Evolutionary conservation across 2,797 vertebrate genomes (phyloP), one percentile per base, ranked within the genome.

Genomic region (Rhynchotus rufescens): DNA sequence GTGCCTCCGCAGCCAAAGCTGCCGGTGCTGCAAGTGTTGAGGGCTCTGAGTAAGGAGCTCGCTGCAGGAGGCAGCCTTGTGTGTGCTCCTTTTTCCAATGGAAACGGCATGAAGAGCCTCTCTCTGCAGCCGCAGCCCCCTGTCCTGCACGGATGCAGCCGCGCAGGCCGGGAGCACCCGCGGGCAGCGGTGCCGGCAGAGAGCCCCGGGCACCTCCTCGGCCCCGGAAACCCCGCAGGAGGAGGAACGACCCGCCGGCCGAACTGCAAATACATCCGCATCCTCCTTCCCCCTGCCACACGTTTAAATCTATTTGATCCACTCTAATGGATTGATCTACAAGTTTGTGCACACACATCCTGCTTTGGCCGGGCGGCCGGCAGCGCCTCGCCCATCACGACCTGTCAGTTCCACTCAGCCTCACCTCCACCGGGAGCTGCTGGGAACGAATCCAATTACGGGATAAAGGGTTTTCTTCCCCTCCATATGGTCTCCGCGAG

Each of bases 401-500:
- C 93, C 90, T 86, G 90, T 96, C 92, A 92, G 93, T 93, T 95
- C 93, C 69, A 30, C 84, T 95, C 84, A 86, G 89, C 88, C 83
- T 96, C 94, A 91, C 88, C 64, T 79, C 84, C 10, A 9, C 73
- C 1, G 1, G 82, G 79, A 68, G 79, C 85, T 47, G 5, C 26
- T 26, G 36, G 61, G 71, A 80, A 86, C 2, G 49, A 87, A 97
- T 94, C 94, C 95, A 93, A 95, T 94, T 93, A 95, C 80, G 60
- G 88, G 94, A 95, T 94, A 90, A 95, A 93, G 92, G 73, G 87
- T 94, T 96, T 96, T 93, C 90, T 96, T 96, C 94, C 93, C 88
- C 92, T 97, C 96, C 96, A 97, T 97, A 95, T 96, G 96, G 93
- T 95, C 94, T 92, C 89, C 80, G 75, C 68, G 94, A 80, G 60